These are phyloP conservation scores for Melospiza georgiana DNA, from an alignment of 2,113 vertebrate genomes.

Conservation along the genomic window DNA sequence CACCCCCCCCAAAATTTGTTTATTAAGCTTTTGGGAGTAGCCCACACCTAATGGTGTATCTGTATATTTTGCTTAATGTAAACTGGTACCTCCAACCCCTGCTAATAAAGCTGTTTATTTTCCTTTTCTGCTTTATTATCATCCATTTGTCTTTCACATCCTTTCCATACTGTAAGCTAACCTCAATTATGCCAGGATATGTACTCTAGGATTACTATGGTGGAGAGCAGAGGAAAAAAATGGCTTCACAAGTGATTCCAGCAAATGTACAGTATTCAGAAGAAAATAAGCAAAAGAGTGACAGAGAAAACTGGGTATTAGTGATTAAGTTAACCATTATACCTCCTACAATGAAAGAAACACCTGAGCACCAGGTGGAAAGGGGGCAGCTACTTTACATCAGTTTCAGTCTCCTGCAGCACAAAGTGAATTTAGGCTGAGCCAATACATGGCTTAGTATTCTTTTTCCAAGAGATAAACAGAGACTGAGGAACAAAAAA, in stretches of 20 bases:
- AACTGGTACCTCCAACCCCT: background rate
- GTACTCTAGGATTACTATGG: background rate
- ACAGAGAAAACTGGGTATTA: background rate
- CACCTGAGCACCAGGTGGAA: background rate
- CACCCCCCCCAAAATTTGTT: background rate
- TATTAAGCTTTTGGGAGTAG: background rate
- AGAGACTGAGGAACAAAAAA: background rate
- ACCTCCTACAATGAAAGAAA: background rate
- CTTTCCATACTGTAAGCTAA: background rate
- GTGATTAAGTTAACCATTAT: background rate
- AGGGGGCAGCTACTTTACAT: background rate
- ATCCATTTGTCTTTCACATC: background rate
- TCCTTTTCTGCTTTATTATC: slow-evolving; percentile 3
- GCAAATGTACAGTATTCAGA: background rate
- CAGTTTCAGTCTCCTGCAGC: background rate
- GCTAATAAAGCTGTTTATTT: background rate
- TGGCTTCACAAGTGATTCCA: background rate
- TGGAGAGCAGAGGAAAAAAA: background rate
- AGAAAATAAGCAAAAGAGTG: background rate
- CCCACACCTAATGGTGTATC: background rate
- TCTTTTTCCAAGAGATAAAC: background rate
- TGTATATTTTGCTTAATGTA: background rate
- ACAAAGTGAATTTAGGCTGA: background rate
- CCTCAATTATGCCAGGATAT: background rate
- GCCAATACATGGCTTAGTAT: background rate